A percentile compares a stretch with the other conserved stretches of the same genome.
phyloP scores from a whole-genome alignment of 2,797 vertebrate genomes.

The Sebastolobus alascanus region DNA sequence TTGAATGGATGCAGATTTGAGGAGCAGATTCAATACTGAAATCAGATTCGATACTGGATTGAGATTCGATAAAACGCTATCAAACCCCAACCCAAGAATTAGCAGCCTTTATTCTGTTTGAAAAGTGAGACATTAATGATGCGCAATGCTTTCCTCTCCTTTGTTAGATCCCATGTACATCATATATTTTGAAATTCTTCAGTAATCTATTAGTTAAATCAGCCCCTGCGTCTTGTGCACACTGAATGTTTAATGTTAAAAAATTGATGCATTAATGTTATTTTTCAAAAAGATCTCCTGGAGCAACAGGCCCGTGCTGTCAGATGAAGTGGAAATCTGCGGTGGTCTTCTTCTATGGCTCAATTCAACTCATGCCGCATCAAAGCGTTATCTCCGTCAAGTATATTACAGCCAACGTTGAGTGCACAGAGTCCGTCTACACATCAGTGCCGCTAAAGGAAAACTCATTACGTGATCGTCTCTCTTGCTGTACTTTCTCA shows the following conservation, averaged over 20 bases:
- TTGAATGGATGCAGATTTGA: not conserved
- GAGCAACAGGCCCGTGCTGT: constrained; percentile 20
- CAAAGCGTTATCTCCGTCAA: constrained; percentile 14
- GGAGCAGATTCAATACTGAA: not conserved
- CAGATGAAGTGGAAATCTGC: constrained; percentile 32
- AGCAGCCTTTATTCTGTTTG: not conserved
- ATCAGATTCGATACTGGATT: not conserved
- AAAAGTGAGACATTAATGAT: not conserved
- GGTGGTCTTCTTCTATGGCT: constrained; percentile 4
- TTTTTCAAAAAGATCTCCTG: constrained; percentile 24
- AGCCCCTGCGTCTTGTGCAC: not conserved
- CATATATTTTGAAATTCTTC: not conserved
- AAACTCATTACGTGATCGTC: constrained; percentile 59
- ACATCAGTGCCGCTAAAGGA: constrained; percentile 31
- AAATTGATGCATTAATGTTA: not conserved
- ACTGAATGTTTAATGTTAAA: not conserved
- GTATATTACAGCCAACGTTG: constrained; percentile 23
- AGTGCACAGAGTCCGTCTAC: constrained; percentile 24
- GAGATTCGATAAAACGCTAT: not conserved
- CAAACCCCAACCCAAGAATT: not conserved
- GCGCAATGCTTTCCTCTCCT: not conserved
- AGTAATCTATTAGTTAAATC: not conserved
- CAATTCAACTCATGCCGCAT: constrained; percentile 16
- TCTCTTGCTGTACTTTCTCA: constrained; percentile 66
- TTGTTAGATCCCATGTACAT: not conserved